Evolutionary conservation across 2,113 vertebrate genomes (phyloP).

Genomic region (Sakesphorus luctuosus): DNA sequence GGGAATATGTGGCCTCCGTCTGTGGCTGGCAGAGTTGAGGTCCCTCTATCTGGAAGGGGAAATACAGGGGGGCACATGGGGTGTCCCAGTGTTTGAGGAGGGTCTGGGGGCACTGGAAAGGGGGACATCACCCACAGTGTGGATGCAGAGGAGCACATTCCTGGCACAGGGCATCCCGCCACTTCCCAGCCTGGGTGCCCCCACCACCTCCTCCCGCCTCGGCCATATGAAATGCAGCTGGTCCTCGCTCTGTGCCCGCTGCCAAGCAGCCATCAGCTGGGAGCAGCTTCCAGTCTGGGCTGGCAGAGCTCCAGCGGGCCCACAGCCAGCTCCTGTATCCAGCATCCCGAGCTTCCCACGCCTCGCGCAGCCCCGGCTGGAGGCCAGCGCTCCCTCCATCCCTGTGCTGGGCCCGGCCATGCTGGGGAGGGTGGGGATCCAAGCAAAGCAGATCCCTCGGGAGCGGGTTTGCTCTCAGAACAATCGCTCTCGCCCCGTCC

Average conservation of each 20-base stretch:
- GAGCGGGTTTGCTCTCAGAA: background rate
- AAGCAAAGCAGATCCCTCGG: background rate
- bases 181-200: background rate
- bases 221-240: background rate
- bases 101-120: rapidly evolving
- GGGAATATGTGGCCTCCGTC: rapidly evolving
- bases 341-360: slow-evolving; percentile 52
- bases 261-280: slow-evolving; percentile 40
- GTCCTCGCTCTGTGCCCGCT: background rate
- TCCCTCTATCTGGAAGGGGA: background rate
- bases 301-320: slow-evolving; percentile 11
- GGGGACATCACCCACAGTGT: rapidly evolving
- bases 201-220: rapidly evolving
- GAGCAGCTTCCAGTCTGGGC: slow-evolving; percentile 17
- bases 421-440: background rate
- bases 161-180: rapidly evolving
- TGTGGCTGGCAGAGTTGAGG: too few species aligned
- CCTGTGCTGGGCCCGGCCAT: rapidly evolving
- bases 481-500: rapidly evolving
- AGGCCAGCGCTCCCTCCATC: background rate
- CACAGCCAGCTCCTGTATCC: background rate
- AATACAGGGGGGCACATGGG: too few species aligned
- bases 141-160: background rate
- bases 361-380: background rate
- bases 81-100: rapidly evolving